phyloP scores from a whole-genome alignment of 2,888 invertebrate genomes.

The Ophonus ardosiacus region DNA sequence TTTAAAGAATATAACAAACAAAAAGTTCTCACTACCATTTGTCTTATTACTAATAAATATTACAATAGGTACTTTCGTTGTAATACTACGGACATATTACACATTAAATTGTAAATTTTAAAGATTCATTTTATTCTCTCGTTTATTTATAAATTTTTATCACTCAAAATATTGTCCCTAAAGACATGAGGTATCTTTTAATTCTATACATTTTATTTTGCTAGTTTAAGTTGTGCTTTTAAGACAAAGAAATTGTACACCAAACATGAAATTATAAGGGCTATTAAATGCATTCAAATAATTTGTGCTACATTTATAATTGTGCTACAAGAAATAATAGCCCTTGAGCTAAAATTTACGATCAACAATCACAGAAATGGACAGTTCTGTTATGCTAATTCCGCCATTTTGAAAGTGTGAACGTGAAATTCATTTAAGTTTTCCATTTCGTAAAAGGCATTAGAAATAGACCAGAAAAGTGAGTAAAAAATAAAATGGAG shows the following conservation, averaged over 20 bases:
- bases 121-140: conserved; percentile 8
- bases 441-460: no score
- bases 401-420: not conserved
- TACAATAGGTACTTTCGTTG: conserved; percentile 17
- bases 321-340: not conserved
- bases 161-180: conserved; percentile 30
- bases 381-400: conserved; percentile 21
- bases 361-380: conserved; percentile 38
- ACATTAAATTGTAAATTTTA: conserved; percentile 5
- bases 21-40: conserved; percentile 43
- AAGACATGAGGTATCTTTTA: conserved; percentile 23
- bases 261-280: conserved; percentile 40
- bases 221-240: not conserved
- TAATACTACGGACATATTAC: conserved; percentile 16
- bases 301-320: not conserved
- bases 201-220: conserved; percentile 2
- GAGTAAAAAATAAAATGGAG: no score
- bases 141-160: conserved; percentile 47
- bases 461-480: no score
- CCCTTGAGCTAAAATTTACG: not conserved
- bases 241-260: conserved; percentile 24
- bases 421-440: not conserved
- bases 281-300: not conserved
- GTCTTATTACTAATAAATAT: conserved; percentile 31
- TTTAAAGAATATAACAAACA: conserved; percentile 24